Base-by-base conservation (phyloP, 2,797 vertebrate species). In the Cuculus canorus region DNA sequence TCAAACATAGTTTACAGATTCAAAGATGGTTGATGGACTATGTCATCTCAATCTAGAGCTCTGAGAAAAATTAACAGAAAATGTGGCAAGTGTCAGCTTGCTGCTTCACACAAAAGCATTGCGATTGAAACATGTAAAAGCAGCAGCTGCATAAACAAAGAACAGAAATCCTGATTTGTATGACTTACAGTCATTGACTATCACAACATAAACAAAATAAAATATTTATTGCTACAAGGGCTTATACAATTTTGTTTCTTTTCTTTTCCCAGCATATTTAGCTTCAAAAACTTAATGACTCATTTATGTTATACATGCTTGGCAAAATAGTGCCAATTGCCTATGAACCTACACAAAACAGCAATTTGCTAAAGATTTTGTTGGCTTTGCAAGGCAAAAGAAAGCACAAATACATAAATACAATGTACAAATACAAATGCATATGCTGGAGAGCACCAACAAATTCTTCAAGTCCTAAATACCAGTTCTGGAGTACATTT, bases 121-220 rank as follows among this genome's bases (percentile, higher is more conserved):
- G 69, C 96, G 95, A 98, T 96, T 96, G 96, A 96, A 97, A 96
- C 92, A 93, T 35, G 64, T 63, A 94, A 92, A 87, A 92, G 86
- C 81, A 95, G 84, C 94, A 97, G 94, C 95, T 97, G 96, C 85
- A 73, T 66, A 93, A 48, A 12, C 91, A 96, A 95, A 94, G 80
- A 93, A 88, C 52, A 96, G 65, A 95, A 96, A 96, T 76, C 77
- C 59, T 50, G 43, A 72, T 86, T 81, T 89, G 75, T 86, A 91
- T 57, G 88, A 95, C 81, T 96, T 92, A 75, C 22, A 69, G 54
- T 91, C 92, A 93, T 19, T 88, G 70, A 92, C 80, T 17, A 47
- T 89, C 86, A 86, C 47, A 92, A 57, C 64, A 79, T 21, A 90
- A 97, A 80, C 90, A 94, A 96, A 95, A 84, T 35, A 72, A 86